phyloP scores from a whole-genome alignment of 1,140 invertebrate genomes.

The Ceratoteleas bidentatus region DNA sequence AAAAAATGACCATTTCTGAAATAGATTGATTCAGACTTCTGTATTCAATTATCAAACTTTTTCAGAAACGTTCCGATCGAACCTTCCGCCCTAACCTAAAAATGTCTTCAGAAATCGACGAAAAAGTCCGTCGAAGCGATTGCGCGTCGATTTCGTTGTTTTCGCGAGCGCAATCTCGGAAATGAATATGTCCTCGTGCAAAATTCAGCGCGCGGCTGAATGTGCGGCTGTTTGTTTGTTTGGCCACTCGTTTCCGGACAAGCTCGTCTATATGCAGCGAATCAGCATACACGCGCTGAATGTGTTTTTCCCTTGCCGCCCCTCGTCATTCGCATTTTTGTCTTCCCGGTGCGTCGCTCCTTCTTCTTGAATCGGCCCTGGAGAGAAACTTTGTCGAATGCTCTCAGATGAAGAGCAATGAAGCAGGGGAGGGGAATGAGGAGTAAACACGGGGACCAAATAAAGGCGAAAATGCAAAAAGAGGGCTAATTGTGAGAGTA shows the following conservation, averaged over 20 bases:
- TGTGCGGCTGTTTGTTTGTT: slow-evolving; percentile 75
- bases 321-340: slow-evolving; percentile 20
- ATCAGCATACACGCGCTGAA: slow-evolving; percentile 33
- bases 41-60: no score
- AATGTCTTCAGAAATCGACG: not conserved
- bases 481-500: slow-evolving; percentile 60
- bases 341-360: slow-evolving; percentile 33
- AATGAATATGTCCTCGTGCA: slow-evolving; percentile 76
- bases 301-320: slow-evolving; percentile 4
- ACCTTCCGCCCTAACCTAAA: no score
- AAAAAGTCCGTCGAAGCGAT: no score
- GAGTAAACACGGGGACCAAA: slow-evolving; percentile 56
- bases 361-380: slow-evolving; percentile 32
- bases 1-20: no score
- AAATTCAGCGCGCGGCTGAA: slow-evolving; percentile 75
- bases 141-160: no score
- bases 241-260: slow-evolving; percentile 71
- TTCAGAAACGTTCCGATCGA: no score
- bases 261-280: slow-evolving; percentile 75
- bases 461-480: slow-evolving; percentile 62
- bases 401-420: slow-evolving; percentile 32
- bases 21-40: no score
- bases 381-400: slow-evolving; percentile 47
- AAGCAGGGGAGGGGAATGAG: slow-evolving; percentile 5
- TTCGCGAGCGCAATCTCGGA: slow-evolving; percentile 73